Evolutionary conservation across 92 coral and sea anemone genomes (phyloP).

Genomic region (Hydrozoanthus gracilis): DNA sequence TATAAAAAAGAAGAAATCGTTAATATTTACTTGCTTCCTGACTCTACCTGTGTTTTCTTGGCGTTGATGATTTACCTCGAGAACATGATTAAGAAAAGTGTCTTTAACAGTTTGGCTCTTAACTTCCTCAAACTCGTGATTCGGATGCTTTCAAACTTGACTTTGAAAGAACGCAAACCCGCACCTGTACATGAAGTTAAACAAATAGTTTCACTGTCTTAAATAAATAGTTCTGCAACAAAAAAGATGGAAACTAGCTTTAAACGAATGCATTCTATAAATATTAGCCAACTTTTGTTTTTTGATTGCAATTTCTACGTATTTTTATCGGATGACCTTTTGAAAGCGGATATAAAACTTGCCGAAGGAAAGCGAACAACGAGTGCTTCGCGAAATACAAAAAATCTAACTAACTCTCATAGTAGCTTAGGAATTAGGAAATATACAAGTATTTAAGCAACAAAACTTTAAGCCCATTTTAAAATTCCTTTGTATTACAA

Average conservation of each 20-base stretch:
- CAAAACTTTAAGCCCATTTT: neutral
- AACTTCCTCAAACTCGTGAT: constrained; percentile 13
- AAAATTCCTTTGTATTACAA: neutral
- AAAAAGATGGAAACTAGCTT: no score
- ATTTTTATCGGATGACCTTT: constrained; percentile 56
- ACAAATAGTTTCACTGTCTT: neutral
- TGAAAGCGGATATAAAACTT: constrained; percentile 67
- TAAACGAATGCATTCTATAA: neutral
- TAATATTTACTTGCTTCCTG: neutral
- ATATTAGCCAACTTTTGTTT: neutral
- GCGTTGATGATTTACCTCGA: neutral
- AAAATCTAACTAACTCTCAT: neutral
- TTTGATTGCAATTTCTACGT: neutral
- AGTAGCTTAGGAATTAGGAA: neutral
- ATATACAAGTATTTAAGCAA: neutral
- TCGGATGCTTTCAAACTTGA: constrained; percentile 17
- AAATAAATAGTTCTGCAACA: constrained; percentile 1
- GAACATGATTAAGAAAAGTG: neutral
- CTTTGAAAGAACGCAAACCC: constrained; percentile 26
- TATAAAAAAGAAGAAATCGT: neutral
- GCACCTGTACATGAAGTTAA: neutral
- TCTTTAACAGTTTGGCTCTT: neutral
- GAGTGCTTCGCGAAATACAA: constrained; percentile 20
- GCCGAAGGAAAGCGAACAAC: constrained; percentile 56
- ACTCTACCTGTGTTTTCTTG: neutral